Evolutionary conservation across 1,140 invertebrate genomes (phyloP), one percentile per base, ranked within the genome.

Genomic region (Branchinecta lynchi): DNA sequence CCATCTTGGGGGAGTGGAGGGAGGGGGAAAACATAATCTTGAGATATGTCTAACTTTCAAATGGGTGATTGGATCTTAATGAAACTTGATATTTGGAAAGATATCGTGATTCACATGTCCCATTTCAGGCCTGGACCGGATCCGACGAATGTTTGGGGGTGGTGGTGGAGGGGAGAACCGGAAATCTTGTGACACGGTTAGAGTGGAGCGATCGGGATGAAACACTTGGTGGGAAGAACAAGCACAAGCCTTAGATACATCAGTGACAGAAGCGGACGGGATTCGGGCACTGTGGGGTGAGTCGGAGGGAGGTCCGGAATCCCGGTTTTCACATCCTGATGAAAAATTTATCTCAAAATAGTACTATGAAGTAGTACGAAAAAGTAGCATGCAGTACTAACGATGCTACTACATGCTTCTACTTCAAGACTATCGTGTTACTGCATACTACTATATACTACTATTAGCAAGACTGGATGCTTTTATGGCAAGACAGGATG

Each of bases 211-310:
- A 51, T 51, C 46, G 46, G 46, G 46, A 51, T 51, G n/a, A 51
- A 51, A 51, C n/a, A n/a, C 46, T 51, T 51, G 46, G 46, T 51
- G 46, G 46, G 46, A 51, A 51, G 46, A 51, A 51, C n/a, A 51
- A 51, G 46, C n/a, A 51, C 9, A 51, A 51, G 46, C n/a, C 9
- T n/a, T 9, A 51, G 46, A 51, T 51, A 51, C n/a, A n/a, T 51
- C 9, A 51, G 9, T 51, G 46, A 51, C 46, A 51, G 9, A n/a
- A 51, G 9, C 46, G 46, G 46, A 51, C n/a, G 9, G 46, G 46
- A 51, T 51, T n/a, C n/a, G 46, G n/a, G 9, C 46, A 9, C 46
- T 51, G n/a, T 51, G 46, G 46, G 46, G 46, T 9, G n/a, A n/a
- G 9, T 51, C 9, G 46, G n/a, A 51, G 46, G 46, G 46, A n/a